These are phyloP conservation scores for Edolisoma coerulescens DNA, from an alignment of 2,113 vertebrate species.

Conservation along the genomic window DNA sequence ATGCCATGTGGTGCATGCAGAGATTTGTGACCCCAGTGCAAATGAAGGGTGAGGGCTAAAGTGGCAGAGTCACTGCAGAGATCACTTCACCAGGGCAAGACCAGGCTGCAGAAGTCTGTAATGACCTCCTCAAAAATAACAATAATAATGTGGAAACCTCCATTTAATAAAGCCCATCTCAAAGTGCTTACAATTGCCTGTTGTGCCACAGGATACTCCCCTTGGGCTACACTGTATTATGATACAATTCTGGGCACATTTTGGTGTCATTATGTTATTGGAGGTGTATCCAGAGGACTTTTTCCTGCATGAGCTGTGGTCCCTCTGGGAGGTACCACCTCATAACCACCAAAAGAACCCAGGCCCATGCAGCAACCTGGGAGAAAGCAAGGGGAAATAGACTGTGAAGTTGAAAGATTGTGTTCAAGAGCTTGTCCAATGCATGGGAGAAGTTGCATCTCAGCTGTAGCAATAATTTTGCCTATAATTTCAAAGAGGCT, in stretches of 20 bases:
- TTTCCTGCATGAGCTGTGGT: not conserved
- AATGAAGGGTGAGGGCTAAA: not conserved
- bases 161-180: not conserved
- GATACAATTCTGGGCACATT: not conserved
- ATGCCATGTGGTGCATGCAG: not conserved
- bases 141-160: not conserved
- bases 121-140: not conserved
- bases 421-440: not conserved
- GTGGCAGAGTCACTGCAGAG: not conserved
- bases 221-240: not conserved
- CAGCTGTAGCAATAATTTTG: not conserved
- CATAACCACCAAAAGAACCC: not conserved
- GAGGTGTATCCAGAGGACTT: not conserved
- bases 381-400: not conserved
- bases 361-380: not conserved
- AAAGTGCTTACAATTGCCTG: not conserved
- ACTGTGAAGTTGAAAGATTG: not conserved
- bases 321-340: not conserved
- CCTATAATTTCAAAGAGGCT: not conserved
- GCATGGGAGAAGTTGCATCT: not conserved
- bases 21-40: not conserved
- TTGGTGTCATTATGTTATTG: not conserved
- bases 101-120: not conserved
- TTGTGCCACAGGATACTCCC: not conserved
- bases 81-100: not conserved